A percentile compares a stretch with the other conserved stretches of the same genome.
These are phyloP conservation scores for Callionymus lyra DNA, from an alignment of 2,113 vertebrate genomes.

Conservation along the genomic window DNA sequence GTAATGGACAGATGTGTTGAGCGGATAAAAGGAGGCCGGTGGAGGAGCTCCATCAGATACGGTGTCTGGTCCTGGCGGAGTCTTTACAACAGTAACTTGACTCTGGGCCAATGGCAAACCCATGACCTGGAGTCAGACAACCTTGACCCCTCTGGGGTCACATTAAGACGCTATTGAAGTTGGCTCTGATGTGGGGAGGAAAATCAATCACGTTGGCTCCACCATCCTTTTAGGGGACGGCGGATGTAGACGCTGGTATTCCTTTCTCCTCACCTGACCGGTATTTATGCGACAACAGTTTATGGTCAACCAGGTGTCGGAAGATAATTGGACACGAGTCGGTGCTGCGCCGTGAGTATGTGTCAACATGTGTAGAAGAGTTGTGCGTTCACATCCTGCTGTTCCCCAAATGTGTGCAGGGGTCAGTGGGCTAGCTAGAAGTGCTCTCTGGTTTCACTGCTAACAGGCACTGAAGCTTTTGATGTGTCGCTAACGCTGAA, in stretches of 20 bases:
- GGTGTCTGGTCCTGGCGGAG: constrained; percentile 1
- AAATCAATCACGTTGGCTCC: constrained; percentile 8
- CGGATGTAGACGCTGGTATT: too few relatives aligned
- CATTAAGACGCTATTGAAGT: constrained; percentile 21
- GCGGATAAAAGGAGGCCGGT: constrained; percentile 21
- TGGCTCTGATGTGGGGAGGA: constrained; percentile 2
- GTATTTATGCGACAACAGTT: too few relatives aligned
- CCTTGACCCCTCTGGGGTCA: constrained; percentile 12
- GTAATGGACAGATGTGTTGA: constrained; percentile 39
- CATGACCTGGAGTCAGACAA: constrained; percentile 5
- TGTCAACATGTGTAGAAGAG: constrained; percentile 16
- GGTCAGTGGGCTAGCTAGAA: constrained; percentile 29
- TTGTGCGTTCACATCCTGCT: constrained; percentile 18
- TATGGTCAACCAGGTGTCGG: constrained; percentile 29
- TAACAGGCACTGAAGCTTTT: constrained; percentile 37
- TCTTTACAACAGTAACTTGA: constrained; percentile 33
- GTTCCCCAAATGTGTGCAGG: constrained; percentile 17
- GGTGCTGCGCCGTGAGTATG: constrained; percentile 7
- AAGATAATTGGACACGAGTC: constrained; percentile 13
- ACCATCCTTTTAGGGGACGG: neutral
- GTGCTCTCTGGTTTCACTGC: constrained; percentile 43
- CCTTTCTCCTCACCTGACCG: too few relatives aligned
- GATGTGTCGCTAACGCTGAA: constrained; percentile 24
- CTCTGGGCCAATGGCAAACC: constrained; percentile 18
- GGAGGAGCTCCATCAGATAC: constrained; percentile 25